Evolutionary conservation across 2,113 vertebrate species (phyloP).

Genomic region (Phrynosoma platyrhinos): DNA sequence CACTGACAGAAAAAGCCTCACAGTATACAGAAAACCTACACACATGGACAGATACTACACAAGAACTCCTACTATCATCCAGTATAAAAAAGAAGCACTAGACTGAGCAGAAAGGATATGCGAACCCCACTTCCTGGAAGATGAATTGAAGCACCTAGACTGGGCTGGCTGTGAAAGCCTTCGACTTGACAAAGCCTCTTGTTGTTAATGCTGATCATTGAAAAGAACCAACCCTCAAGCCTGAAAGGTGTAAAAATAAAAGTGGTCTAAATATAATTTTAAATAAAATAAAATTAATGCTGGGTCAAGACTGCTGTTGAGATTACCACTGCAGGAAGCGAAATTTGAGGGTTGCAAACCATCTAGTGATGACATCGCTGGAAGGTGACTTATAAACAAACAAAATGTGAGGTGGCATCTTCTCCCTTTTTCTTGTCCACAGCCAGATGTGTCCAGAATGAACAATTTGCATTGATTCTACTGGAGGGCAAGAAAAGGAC

Average conservation of each 20-base stretch:
- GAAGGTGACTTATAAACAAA: background rate
- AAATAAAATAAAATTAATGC: background rate
- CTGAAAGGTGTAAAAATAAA: background rate
- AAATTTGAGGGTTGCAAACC: background rate
- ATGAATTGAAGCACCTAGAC: no score
- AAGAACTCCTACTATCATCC: no score
- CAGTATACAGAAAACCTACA: no score
- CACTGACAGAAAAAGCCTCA: no score
- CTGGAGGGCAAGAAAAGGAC: background rate
- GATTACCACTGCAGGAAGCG: background rate
- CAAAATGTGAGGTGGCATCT: background rate
- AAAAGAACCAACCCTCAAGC: background rate
- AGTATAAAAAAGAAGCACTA: no score
- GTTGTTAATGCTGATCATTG: background rate
- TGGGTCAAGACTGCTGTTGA: background rate
- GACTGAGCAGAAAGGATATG: no score
- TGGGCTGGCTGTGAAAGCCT: no score
- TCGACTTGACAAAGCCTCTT: no score
- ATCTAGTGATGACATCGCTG: background rate
- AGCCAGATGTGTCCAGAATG: background rate
- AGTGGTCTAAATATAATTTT: background rate
- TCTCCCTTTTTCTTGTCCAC: background rate
- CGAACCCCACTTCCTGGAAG: no score
- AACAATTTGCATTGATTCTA: background rate
- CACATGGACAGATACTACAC: no score